Base-by-base conservation (phyloP, 2,888 invertebrate genomes). In the Pseudoips prasinana region DNA sequence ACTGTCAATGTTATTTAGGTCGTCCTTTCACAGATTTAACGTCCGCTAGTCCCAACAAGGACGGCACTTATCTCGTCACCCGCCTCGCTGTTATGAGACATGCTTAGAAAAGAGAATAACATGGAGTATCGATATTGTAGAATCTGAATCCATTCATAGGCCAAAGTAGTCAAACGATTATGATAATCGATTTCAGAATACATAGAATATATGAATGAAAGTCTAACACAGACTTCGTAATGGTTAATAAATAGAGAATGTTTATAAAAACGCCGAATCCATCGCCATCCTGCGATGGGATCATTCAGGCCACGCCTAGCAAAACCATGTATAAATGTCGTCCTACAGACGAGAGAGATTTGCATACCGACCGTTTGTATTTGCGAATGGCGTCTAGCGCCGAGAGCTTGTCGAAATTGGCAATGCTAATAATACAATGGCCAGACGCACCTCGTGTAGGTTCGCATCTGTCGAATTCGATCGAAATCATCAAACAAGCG, bases 381-480 rank as follows among this genome's bases (percentile, higher is more conserved):
- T 81, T 80, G 70, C 73, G 67, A 74, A 76, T 64, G 62, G 70
- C 63, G 73, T 75, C 73, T 79, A 78, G 72, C 64, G 61, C 62
- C 67, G 64, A 70, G 64, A 68, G 73, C 72, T 76, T 79, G 79
- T 79, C 77, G 73, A 82, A 82, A 82, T 83, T 78, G 79, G 74
- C 74, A 80, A 72, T 82, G 79, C 79, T 80, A 82, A 81, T 84
- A 77, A 82, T 79, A 81, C 78, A 81, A 78, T 79, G 65, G 74
- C 71, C 77, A 80, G 80, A 79, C 81, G 73, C 73, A 79, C 70
- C 76, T 80, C 70, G 69, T 68, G 60, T 64, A 59, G 56, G 53
- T 57, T 61, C 65, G 62, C 69, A 73, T 76, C 67, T 69, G 74
- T 61, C 64, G 64, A 53, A 53, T 64, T 63, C 70, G 63, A 46